Base-by-base conservation (phyloP, 2,797 vertebrate genomes). In the Tadarida brasiliensis region DNA sequence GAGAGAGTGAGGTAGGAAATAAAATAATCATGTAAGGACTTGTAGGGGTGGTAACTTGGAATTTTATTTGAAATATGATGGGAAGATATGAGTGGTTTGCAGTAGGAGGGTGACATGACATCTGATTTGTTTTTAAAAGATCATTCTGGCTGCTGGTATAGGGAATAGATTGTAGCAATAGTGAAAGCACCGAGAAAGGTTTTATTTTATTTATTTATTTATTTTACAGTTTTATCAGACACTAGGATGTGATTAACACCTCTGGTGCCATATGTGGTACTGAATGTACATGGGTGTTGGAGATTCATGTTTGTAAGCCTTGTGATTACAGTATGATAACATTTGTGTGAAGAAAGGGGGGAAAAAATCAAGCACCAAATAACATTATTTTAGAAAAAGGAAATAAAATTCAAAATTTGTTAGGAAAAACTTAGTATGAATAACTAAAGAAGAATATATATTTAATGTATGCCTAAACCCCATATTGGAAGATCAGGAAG, bases 91-190 rank as follows among this genome's bases (percentile, higher is more conserved):
- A 93, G 22, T 73, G 57, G 56, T 73, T 87, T 78, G 28, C 47
- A 83, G 35, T n/a, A 89, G 44, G 39, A 80, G 17, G 1, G 28
- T 90, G 73, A 94, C 26, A 54, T 56, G n/a, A 90, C n/a, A n/a
- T 87, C 56, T 81, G 47, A 87, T 91, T 88, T 81, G 44, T 74
- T 94, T 76, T 74, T 56, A 88, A 80, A 84, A 95, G 87, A 84
- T 80, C 33, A 47, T 86, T 61, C 11, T 86, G 71, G 47, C 26
- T 95, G 47, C 47, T 85, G 35, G 19, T 39, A 76, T 9, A 74
- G 28, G 76, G 59, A 87, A 20, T 28, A 74, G 28, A 83, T 57
- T 33, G 4, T 22, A 91, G 67, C 57, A n/a, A 83, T 57, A 87
- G 30, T 77, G 47, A 54, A 87, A 87, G 33, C 11, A 73, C 35